These are phyloP conservation scores for Hydra vulgaris DNA, from an alignment of 30 jellyfish, hydroid and myxozoan species.

Conservation along the genomic window DNA sequence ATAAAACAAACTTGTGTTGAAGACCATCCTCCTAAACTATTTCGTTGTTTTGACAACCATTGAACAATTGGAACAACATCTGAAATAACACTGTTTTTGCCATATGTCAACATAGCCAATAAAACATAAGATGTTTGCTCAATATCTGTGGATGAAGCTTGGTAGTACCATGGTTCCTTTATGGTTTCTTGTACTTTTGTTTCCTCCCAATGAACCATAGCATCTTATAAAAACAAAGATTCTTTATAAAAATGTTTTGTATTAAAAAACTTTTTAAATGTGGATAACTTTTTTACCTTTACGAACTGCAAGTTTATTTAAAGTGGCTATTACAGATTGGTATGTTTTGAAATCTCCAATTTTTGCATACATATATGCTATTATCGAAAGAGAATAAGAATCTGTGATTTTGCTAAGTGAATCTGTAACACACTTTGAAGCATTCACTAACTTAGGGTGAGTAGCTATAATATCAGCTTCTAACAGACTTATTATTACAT, in stretches of 20 bases:
- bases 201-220: slow-evolving; percentile 58
- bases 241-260: not conserved
- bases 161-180: slow-evolving; percentile 23
- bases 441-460: slow-evolving; percentile 17
- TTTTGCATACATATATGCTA: slow-evolving; percentile 50
- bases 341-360: slow-evolving; percentile 13
- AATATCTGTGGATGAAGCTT: slow-evolving; percentile 53
- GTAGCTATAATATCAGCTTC: slow-evolving; percentile 43
- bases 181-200: slow-evolving; percentile 4
- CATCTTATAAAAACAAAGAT: slow-evolving; percentile 20
- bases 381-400: slow-evolving; percentile 45
- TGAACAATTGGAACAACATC: slow-evolving; percentile 54
- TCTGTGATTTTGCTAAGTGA: slow-evolving; percentile 32
- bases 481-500: slow-evolving; percentile 41
- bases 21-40: slow-evolving; percentile 84
- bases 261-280: not conserved
- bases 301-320: slow-evolving; percentile 24
- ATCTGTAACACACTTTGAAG: slow-evolving; percentile 33
- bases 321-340: slow-evolving; percentile 9
- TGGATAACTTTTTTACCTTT: slow-evolving; percentile 17
- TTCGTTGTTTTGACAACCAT: slow-evolving; percentile 84
- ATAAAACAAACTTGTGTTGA: slow-evolving; percentile 75
- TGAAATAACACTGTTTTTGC: not conserved
- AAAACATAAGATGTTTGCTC: slow-evolving; percentile 69
- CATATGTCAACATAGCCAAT: slow-evolving; percentile 38